These are phyloP conservation scores for Centruroides sculpturatus DNA, from an alignment of 1,140 invertebrate genomes.

Conservation along the genomic window DNA sequence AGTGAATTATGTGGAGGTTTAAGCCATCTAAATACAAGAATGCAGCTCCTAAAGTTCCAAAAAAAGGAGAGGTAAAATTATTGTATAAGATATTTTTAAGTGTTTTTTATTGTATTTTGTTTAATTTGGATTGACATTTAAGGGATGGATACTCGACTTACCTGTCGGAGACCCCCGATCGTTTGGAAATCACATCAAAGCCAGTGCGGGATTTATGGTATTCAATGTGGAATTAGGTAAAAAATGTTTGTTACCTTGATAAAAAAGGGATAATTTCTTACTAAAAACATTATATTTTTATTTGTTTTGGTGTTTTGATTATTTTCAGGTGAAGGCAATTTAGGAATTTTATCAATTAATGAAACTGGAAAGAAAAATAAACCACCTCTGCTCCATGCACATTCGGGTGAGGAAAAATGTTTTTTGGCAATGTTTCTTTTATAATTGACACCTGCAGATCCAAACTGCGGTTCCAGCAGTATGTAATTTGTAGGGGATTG, in stretches of 20 bases:
- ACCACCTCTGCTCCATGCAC: constrained; percentile 53
- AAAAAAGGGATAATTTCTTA: too few species aligned
- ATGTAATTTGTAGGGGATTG: too few species aligned
- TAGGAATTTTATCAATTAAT: constrained; percentile 68
- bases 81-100: not conserved
- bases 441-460: too few species aligned
- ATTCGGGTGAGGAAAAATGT: constrained; percentile 23
- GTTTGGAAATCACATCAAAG: constrained; percentile 84
- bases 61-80: constrained; percentile 54
- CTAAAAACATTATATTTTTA: too few species aligned
- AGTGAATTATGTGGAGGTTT: constrained; percentile 76
- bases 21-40: constrained; percentile 96
- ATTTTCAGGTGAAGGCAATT: constrained; percentile 49
- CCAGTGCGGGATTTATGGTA: constrained; percentile 80
- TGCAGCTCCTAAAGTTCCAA: constrained; percentile 80
- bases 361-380: constrained; percentile 66
- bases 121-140: constrained; percentile 4
- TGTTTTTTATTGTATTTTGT: not conserved
- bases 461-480: too few species aligned
- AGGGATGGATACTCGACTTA: constrained; percentile 71
- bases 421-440: too few species aligned
- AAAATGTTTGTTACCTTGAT: too few species aligned
- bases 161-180: constrained; percentile 78
- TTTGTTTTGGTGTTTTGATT: too few species aligned
- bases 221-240: constrained; percentile 63